Evolutionary conservation across 2,888 invertebrate species (phyloP).

Genomic region (Pediacus dermestoides): DNA sequence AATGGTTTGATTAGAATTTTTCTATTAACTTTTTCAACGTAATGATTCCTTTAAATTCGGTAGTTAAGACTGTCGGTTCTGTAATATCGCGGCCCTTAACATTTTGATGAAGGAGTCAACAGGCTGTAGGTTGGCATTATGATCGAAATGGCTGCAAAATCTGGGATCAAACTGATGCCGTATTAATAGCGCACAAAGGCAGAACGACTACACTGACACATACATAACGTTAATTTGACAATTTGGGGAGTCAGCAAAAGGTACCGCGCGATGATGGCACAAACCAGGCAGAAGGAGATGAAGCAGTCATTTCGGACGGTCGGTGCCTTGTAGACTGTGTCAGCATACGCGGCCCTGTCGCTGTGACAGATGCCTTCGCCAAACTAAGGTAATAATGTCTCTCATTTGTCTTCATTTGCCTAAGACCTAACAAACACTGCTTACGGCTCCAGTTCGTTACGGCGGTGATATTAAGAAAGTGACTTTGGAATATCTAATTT

Average conservation of each 20-base stretch:
- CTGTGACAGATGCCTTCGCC: conserved; percentile 42
- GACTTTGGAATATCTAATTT: no score
- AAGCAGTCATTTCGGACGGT: conserved; percentile 34
- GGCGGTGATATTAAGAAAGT: conserved; percentile 33
- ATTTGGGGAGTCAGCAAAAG: conserved; percentile 36
- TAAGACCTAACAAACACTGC: conserved; percentile 35
- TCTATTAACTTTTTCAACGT: no score
- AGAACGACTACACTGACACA: conserved; percentile 19
- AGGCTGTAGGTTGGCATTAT: no score
- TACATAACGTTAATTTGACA: conserved; percentile 38
- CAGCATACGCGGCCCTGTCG: conserved; percentile 29
- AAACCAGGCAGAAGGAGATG: conserved; percentile 25
- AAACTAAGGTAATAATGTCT: conserved; percentile 49
- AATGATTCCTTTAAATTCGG: no score
- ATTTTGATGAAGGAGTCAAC: no score
- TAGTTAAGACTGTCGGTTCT: no score
- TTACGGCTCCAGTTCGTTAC: conserved; percentile 25
- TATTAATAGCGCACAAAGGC: conserved; percentile 9
- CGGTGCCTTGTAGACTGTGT: conserved; percentile 26
- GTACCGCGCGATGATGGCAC: no score
- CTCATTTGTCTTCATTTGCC: conserved; percentile 50
- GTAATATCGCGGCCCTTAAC: no score
- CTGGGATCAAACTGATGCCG: conserved; percentile 9
- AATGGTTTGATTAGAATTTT: neutral
- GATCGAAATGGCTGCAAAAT: neutral